Evolutionary conservation across 2,888 invertebrate species (phyloP).

Genomic region (Phengaris alcon): DNA sequence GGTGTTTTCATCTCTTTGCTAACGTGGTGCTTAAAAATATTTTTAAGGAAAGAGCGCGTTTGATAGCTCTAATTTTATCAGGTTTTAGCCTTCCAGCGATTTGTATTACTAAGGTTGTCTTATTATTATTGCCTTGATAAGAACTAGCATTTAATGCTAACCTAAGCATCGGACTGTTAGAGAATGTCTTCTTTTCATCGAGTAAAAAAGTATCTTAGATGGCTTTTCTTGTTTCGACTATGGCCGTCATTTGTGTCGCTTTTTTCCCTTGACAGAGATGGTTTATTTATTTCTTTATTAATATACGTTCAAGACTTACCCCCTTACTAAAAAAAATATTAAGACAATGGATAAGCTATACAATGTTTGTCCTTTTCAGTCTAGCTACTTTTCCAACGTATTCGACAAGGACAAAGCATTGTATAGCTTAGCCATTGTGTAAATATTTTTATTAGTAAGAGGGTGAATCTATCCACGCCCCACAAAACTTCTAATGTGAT

Average conservation of each 20-base stretch:
- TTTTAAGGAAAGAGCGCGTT: too few species aligned
- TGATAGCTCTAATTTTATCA: too few species aligned
- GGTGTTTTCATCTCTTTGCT: too few species aligned
- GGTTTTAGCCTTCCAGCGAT: too few species aligned
- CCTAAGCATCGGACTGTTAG: background rate
- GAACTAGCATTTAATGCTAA: background rate
- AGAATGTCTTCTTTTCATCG: background rate
- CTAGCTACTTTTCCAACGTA: too few species aligned
- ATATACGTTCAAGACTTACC: background rate
- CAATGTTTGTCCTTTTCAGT: too few species aligned
- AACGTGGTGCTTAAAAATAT: too few species aligned
- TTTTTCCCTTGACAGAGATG: background rate
- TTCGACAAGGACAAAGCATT: too few species aligned
- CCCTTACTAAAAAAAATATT: too few species aligned
- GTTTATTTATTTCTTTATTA: background rate
- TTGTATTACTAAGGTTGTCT: background rate
- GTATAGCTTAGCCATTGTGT: too few species aligned
- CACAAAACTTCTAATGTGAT: background rate
- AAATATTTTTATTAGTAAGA: too few species aligned
- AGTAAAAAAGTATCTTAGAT: background rate
- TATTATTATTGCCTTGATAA: background rate
- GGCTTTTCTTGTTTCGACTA: background rate
- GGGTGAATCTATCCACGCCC: background rate
- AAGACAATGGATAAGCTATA: too few species aligned
- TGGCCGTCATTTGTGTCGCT: background rate